A percentile compares a stretch with the other conserved stretches of the same genome.
phyloP scores from a whole-genome alignment of 2,888 invertebrate genomes.

The Cylindroiulus punctatus region DNA sequence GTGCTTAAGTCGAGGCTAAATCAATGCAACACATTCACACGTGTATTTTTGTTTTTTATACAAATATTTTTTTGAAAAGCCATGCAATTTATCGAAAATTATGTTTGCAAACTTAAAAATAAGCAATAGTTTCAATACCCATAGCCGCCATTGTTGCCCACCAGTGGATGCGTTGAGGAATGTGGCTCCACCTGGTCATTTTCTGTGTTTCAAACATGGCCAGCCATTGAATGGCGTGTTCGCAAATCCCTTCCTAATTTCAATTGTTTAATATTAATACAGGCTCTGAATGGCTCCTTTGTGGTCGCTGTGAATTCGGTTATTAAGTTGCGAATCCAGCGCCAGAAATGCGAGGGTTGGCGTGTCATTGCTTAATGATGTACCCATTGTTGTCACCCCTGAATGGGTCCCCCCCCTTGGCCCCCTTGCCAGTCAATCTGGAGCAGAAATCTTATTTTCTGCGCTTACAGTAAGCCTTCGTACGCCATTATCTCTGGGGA shows the following conservation, averaged over 20 bases:
- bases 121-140: no score
- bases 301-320: background rate
- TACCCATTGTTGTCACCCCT: background rate
- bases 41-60: no score
- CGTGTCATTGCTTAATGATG: conserved; percentile 11
- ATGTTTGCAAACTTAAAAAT: no score
- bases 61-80: no score
- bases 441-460: background rate
- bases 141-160: background rate
- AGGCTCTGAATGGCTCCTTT: background rate
- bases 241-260: background rate
- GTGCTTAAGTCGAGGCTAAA: no score
- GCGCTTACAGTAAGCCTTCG: background rate
- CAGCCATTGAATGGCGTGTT: background rate
- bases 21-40: no score
- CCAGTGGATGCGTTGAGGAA: background rate
- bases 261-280: conserved; percentile 10
- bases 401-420: no score
- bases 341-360: background rate
- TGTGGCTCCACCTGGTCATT: background rate
- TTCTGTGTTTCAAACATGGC: background rate
- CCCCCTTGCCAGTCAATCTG: background rate
- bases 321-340: background rate
- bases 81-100: no score
- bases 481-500: background rate